These are phyloP conservation scores for Thalassophryne amazonica DNA, from an alignment of 2,797 vertebrate genomes.

Conservation along the genomic window DNA sequence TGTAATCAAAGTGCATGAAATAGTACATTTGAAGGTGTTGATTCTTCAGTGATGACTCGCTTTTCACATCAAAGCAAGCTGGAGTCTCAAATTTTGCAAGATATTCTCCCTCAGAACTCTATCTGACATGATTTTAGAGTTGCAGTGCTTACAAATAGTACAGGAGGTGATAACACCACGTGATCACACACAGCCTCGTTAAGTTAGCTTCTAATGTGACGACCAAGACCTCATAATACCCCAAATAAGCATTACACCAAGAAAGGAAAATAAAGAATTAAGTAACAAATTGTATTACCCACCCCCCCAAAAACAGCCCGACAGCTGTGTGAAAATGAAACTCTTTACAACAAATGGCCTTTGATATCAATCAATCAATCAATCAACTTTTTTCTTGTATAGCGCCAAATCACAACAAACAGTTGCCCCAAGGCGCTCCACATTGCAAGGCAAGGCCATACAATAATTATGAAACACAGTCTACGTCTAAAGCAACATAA, in stretches of 20 bases:
- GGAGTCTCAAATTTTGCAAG: background rate
- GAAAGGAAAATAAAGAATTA: too few species aligned
- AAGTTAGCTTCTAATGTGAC: background rate
- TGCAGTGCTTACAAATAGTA: background rate
- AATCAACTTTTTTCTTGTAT: too few species aligned
- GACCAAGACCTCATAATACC: background rate
- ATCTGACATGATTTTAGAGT: background rate
- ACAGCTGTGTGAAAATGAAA: too few species aligned
- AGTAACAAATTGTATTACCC: too few species aligned
- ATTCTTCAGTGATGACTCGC: background rate
- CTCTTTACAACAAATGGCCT: background rate
- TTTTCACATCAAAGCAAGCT: background rate
- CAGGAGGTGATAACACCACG: background rate
- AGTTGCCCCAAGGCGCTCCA: too few species aligned
- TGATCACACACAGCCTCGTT: background rate
- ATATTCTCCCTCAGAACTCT: background rate
- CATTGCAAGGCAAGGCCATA: too few species aligned
- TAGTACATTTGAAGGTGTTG: slow-evolving; percentile 1
- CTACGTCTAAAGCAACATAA: too few species aligned
- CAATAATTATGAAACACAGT: too few species aligned
- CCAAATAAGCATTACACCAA: too few species aligned
- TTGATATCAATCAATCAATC: too few species aligned
- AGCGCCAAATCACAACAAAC: too few species aligned
- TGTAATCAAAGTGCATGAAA: background rate
- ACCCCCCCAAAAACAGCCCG: background rate